phyloP scores from a whole-genome alignment of 2,888 invertebrate genomes.

The Lasioglossum malachurum region DNA sequence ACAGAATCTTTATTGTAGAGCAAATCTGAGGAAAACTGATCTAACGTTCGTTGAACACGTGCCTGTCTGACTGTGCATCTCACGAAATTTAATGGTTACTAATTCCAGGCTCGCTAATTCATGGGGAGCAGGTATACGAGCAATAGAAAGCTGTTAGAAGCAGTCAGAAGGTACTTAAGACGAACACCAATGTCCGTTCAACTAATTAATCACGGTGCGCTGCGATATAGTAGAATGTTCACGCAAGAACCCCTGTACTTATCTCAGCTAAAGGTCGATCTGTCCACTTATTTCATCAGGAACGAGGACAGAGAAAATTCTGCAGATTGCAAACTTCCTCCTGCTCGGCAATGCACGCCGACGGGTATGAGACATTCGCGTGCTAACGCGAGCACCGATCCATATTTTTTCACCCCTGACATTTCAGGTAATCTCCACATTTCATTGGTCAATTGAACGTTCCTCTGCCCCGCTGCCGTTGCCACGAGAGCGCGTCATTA shows the following conservation, averaged over 20 bases:
- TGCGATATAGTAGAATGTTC: background rate
- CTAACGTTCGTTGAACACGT: background rate
- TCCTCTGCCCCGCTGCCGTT: constrained; percentile 54
- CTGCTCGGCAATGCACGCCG: background rate
- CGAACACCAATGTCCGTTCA: constrained; percentile 8
- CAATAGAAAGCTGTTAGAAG: background rate
- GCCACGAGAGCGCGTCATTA: constrained; percentile 55
- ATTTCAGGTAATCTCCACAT: constrained; percentile 48
- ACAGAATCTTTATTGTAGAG: background rate
- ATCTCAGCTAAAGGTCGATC: constrained; percentile 11
- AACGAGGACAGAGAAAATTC: constrained; percentile 21
- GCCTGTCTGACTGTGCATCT: background rate
- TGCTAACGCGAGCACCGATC: constrained; percentile 24
- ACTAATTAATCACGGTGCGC: background rate
- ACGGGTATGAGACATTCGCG: constrained; percentile 10
- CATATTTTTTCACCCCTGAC: constrained; percentile 47
- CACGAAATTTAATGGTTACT: background rate
- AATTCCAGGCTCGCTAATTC: background rate
- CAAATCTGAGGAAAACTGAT: background rate
- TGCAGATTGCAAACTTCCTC: constrained; percentile 19
- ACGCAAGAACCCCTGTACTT: constrained; percentile 18
- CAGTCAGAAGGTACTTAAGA: background rate
- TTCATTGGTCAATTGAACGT: constrained; percentile 50
- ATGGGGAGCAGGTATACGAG: background rate
- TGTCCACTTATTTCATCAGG: constrained; percentile 20